Evolutionary conservation across 2,797 vertebrate species (phyloP).

Genomic region (Aulostomus chinensis): DNA sequence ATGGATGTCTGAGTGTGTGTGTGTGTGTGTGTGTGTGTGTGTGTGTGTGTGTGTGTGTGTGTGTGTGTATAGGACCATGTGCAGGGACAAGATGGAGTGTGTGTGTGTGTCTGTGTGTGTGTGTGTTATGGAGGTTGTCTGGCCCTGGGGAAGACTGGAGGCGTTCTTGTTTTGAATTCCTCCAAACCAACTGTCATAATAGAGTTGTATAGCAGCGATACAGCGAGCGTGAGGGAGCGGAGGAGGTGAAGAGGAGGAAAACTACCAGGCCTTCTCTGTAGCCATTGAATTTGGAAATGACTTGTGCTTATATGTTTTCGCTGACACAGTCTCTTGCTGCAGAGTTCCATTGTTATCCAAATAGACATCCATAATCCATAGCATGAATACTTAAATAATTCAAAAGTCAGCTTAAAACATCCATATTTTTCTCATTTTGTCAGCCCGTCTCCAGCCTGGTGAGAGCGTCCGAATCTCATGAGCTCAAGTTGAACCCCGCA

Average conservation of each 20-base stretch:
- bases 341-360: too few relatives aligned
- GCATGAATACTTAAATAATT: too few relatives aligned
- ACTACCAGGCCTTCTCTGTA: constrained; percentile 33
- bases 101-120: constrained; percentile 30
- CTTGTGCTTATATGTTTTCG: constrained; percentile 11
- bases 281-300: constrained; percentile 1
- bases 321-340: background rate
- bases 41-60: constrained; percentile 5
- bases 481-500: too few relatives aligned
- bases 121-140: constrained; percentile 34
- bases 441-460: too few relatives aligned
- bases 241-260: constrained; percentile 34
- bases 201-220: constrained; percentile 39
- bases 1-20: constrained; percentile 15
- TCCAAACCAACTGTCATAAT: constrained; percentile 78
- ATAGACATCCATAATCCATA: too few relatives aligned
- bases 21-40: constrained; percentile 2
- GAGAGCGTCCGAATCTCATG: too few relatives aligned
- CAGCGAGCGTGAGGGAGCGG: background rate
- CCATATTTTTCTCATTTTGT: too few relatives aligned
- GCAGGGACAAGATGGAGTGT: too few relatives aligned
- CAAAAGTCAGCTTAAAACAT: too few relatives aligned
- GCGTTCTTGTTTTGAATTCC: constrained; percentile 81
- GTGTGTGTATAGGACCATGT: constrained; percentile 1
- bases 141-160: constrained; percentile 49